phyloP scores from a whole-genome alignment of 2,113 vertebrate genomes.

The Epinephelus lanceolatus region DNA sequence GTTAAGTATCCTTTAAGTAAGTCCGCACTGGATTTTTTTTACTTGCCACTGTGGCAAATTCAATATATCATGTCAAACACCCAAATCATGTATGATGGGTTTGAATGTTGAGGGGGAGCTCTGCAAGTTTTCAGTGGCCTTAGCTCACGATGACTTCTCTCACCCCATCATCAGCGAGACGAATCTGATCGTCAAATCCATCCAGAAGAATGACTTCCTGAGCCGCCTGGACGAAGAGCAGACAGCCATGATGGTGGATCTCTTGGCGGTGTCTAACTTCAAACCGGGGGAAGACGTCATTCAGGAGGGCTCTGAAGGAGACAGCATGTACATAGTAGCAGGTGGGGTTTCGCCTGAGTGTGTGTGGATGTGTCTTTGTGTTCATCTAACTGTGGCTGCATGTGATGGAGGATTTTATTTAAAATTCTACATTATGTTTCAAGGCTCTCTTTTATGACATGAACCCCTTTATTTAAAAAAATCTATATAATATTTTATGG shows the following conservation, averaged over 20 bases:
- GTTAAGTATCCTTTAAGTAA: neutral
- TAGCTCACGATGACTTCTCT: constrained; percentile 1
- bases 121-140: neutral
- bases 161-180: constrained; percentile 78
- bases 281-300: constrained; percentile 78
- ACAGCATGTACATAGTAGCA: constrained; percentile 88
- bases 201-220: constrained; percentile 86
- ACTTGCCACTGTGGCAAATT: neutral
- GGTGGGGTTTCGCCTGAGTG: constrained; percentile 63
- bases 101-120: neutral
- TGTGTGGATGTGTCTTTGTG: neutral
- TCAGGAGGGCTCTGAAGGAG: constrained; percentile 84
- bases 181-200: constrained; percentile 81
- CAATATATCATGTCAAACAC: neutral
- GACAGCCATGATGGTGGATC: constrained; percentile 84
- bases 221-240: constrained; percentile 87
- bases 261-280: constrained; percentile 59
- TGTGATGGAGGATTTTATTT: neutral
- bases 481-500: too few species aligned
- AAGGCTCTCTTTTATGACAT: neutral
- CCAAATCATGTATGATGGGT: neutral
- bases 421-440: too few species aligned
- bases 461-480: neutral
- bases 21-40: neutral
- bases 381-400: neutral